Evolutionary conservation across 2,888 invertebrate species (phyloP).

Genomic region (Callimorpha dominula): DNA sequence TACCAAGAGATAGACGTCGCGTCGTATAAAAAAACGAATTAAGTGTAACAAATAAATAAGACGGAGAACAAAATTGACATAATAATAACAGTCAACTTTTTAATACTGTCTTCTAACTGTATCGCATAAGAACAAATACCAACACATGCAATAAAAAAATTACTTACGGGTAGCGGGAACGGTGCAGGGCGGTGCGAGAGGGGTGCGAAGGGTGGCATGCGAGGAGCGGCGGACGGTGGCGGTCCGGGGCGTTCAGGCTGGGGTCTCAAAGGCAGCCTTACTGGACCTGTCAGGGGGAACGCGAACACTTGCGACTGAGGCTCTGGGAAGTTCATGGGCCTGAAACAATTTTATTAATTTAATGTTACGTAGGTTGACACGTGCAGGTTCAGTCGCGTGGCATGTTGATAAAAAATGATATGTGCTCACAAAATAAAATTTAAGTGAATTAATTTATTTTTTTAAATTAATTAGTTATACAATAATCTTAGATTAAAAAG

Average conservation of each 20-base stretch:
- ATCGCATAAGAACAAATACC: not conserved
- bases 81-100: not conserved
- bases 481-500: too few relatives aligned
- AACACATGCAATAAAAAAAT: constrained; percentile 15
- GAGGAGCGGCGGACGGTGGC: constrained; percentile 63
- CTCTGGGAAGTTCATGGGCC: constrained; percentile 79
- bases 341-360: constrained; percentile 49
- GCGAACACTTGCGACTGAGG: constrained; percentile 84
- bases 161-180: constrained; percentile 80
- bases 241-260: constrained; percentile 68
- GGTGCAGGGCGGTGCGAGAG: constrained; percentile 68
- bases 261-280: constrained; percentile 78
- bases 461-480: not conserved
- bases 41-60: not conserved
- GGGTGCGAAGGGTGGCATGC: constrained; percentile 67
- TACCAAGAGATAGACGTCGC: not conserved
- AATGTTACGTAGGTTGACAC: constrained; percentile 3
- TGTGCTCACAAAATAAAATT: not conserved
- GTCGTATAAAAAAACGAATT: too few relatives aligned
- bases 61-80: not conserved
- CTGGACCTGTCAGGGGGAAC: constrained; percentile 82
- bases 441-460: not conserved
- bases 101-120: not conserved
- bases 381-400: not conserved
- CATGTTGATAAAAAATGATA: not conserved